These are phyloP conservation scores for Choloepus hoffmanni DNA, from an alignment of 2,113 vertebrate genomes.

Conservation along the genomic window DNA sequence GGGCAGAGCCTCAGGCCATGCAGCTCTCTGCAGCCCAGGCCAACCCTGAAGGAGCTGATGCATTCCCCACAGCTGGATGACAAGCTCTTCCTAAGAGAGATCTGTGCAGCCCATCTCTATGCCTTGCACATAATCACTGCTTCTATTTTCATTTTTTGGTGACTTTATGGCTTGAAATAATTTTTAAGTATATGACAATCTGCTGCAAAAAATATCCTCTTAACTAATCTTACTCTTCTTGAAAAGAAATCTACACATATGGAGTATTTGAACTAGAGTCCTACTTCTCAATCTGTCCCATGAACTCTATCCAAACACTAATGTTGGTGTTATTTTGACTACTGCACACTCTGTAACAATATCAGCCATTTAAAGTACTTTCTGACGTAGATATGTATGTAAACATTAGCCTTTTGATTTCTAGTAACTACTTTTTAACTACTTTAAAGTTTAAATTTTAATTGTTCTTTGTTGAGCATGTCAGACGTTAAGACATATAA, in stretches of 20 bases:
- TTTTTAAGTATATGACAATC: not conserved
- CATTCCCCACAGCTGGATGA: fast-evolving
- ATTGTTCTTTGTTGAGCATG: constrained; percentile 56
- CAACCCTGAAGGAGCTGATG: not conserved
- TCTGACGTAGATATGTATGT: not conserved
- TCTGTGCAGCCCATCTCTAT: too few species aligned
- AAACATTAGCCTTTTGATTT: constrained; percentile 56
- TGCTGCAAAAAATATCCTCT: not conserved
- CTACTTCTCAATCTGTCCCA: not conserved
- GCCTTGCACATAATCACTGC: not conserved
- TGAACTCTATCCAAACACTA: not conserved
- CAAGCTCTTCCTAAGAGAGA: not conserved
- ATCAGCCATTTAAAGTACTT: constrained; percentile 4
- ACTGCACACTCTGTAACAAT: not conserved
- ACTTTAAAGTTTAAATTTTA: constrained; percentile 49
- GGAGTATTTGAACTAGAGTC: not conserved
- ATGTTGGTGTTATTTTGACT: not conserved
- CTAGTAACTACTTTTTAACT: not conserved
- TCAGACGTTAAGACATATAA: constrained; percentile 8
- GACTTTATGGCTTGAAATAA: constrained; percentile 20
- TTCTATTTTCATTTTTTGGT: not conserved
- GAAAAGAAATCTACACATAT: not conserved
- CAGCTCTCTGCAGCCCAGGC: not conserved
- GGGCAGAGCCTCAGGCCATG: too few species aligned
- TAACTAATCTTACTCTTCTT: not conserved